These are phyloP conservation scores for Megaceryle alcyon DNA, from an alignment of 2,797 vertebrate genomes.

Conservation along the genomic window DNA sequence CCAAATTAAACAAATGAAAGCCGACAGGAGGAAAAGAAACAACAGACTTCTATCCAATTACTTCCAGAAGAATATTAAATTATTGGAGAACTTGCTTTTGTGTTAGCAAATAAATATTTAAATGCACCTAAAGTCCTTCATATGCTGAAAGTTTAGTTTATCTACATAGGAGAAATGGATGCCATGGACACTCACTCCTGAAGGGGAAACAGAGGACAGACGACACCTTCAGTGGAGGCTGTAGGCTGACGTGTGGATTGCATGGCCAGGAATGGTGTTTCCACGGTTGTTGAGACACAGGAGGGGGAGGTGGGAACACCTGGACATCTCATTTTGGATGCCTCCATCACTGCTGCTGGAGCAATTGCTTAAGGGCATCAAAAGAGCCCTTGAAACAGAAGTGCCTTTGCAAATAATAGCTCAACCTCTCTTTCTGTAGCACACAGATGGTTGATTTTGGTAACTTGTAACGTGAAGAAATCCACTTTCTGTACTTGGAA, in stretches of 20 bases:
- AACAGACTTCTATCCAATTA: slow-evolving; percentile 66
- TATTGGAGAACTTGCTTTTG: slow-evolving; percentile 11
- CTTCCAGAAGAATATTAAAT: slow-evolving; percentile 62
- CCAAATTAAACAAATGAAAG: slow-evolving; percentile 60
- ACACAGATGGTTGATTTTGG: fast-evolving
- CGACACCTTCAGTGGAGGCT: fast-evolving
- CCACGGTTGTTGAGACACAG: fast-evolving
- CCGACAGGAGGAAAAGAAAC: slow-evolving; percentile 65
- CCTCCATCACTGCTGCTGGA: not conserved
- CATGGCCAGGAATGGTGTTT: fast-evolving
- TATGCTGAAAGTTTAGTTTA: not conserved
- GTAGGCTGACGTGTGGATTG: not conserved
- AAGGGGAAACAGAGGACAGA: not conserved
- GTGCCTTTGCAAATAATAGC: not conserved
- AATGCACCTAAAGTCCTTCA: slow-evolving; percentile 17
- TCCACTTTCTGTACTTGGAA: not conserved
- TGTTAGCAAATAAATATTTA: slow-evolving; percentile 60
- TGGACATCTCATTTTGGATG: not conserved
- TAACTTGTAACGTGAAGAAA: not conserved
- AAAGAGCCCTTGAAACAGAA: not conserved
- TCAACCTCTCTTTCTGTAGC: not conserved
- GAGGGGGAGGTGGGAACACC: not conserved
- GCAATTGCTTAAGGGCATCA: fast-evolving
- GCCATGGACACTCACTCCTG: not conserved
- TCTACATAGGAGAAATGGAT: not conserved